phyloP scores from a whole-genome alignment of 2,797 vertebrate species.

The Scomberomorus guttatus region DNA sequence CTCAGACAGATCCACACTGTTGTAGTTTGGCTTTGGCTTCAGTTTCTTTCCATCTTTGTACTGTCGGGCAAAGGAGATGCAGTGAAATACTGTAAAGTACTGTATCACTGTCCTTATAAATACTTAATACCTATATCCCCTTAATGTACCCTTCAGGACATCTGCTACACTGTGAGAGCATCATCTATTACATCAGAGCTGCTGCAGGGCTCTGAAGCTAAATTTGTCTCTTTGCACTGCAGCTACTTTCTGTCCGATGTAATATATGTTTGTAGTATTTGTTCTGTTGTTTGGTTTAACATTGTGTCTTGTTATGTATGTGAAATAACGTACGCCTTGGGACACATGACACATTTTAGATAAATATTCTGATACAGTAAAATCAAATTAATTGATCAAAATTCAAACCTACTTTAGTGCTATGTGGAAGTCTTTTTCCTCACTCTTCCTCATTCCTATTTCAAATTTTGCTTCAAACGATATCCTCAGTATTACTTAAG shows the following conservation, averaged over 20 bases:
- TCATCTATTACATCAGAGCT: slow-evolving; percentile 26
- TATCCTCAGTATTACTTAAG: not conserved
- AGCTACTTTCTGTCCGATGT: not conserved
- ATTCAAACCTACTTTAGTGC: too few species aligned
- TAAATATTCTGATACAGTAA: too few species aligned
- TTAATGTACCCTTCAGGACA: slow-evolving; percentile 34
- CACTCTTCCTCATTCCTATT: too few species aligned
- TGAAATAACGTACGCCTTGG: too few species aligned
- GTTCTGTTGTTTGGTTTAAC: too few species aligned
- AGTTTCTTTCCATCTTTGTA: slow-evolving; percentile 95
- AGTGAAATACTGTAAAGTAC: slow-evolving; percentile 37
- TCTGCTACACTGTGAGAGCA: not conserved
- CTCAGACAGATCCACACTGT: slow-evolving; percentile 96
- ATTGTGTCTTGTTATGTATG: too few species aligned
- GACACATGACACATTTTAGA: too few species aligned
- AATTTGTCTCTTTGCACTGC: not conserved
- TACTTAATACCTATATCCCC: slow-evolving; percentile 25
- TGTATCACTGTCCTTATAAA: slow-evolving; percentile 25
- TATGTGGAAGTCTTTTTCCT: too few species aligned
- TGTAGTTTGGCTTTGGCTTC: slow-evolving; percentile 96
- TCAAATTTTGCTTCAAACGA: too few species aligned
- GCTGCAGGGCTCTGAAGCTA: slow-evolving; percentile 6
- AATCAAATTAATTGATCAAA: too few species aligned
- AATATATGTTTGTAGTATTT: not conserved
- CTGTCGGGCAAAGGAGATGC: slow-evolving; percentile 74